Conservation (phyloP, 2,888 invertebrate genomes). For the Vanessa cardui region DNA sequence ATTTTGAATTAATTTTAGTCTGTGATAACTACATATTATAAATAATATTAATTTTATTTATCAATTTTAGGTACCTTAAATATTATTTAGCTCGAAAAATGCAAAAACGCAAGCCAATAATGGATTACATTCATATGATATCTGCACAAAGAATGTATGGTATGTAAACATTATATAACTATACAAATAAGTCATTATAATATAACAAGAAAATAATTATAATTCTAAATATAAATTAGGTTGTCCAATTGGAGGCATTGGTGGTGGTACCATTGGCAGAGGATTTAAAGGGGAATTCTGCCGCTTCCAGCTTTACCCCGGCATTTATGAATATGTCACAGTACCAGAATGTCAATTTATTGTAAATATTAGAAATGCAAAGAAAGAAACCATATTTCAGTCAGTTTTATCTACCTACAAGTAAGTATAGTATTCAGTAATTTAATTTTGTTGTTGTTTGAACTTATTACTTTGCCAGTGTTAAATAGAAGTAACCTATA, state of each 20-base stretch:
- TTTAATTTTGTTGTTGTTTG: too few relatives aligned
- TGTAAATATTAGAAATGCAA: conserved; percentile 89
- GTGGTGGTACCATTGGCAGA: conserved; percentile 90
- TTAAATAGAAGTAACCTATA: too few relatives aligned
- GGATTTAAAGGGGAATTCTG: conserved; percentile 97
- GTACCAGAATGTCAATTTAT: conserved; percentile 95
- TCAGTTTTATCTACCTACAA: conserved; percentile 89
- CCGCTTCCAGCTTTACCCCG: conserved; percentile 94
- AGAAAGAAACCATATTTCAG: conserved; percentile 88
- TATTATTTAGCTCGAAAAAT: conserved; percentile 86
- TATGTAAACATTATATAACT: conserved; percentile 54
- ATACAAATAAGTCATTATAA: not conserved
- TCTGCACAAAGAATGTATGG: conserved; percentile 93
- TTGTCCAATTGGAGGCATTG: conserved; percentile 80
- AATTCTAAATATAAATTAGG: conserved; percentile 76
- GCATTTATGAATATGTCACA: conserved; percentile 92
- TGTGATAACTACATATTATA: too few relatives aligned
- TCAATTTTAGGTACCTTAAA: conserved; percentile 85
- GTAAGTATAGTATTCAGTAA: conserved; percentile 72
- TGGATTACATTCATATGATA: conserved; percentile 89
- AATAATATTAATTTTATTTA: too few relatives aligned
- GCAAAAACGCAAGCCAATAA: conserved; percentile 86
- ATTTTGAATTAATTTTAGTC: not conserved
- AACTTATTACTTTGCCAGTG: too few relatives aligned
- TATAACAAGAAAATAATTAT: not conserved